These are phyloP conservation scores for Anoplopoma fimbria DNA, from an alignment of 2,113 vertebrate species.

Conservation along the genomic window DNA sequence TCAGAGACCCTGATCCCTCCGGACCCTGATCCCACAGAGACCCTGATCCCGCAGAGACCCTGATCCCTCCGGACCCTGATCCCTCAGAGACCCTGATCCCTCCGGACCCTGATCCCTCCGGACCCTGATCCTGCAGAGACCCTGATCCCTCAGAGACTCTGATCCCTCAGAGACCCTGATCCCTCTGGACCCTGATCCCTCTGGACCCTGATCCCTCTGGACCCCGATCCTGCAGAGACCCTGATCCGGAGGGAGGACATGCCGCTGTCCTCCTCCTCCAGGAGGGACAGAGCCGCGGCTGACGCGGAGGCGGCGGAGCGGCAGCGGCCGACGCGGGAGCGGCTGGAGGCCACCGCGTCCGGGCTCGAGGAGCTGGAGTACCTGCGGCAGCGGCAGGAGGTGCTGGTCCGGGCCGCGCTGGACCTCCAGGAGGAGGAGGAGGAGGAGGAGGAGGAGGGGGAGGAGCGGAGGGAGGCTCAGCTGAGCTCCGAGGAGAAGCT, in stretches of 20 bases:
- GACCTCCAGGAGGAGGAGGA: constrained; percentile 30
- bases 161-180: too few relatives aligned
- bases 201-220: too few relatives aligned
- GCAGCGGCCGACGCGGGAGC: constrained; percentile 76
- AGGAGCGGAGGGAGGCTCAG: constrained; percentile 59
- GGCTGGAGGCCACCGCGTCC: constrained; percentile 89
- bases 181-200: too few relatives aligned
- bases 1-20: too few relatives aligned
- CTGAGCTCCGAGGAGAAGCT: constrained; percentile 90
- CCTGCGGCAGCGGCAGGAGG: constrained; percentile 88
- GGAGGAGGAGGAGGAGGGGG: background rate
- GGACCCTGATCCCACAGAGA: too few relatives aligned
- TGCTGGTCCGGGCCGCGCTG: constrained; percentile 87
- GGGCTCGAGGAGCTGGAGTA: constrained; percentile 89
- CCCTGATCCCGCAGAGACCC: too few relatives aligned
- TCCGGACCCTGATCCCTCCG: background rate
- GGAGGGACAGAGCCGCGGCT: background rate
- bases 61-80: too few relatives aligned
- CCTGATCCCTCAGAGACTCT: too few relatives aligned
- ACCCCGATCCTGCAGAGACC: background rate
- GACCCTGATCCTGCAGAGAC: background rate
- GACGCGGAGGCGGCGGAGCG: constrained; percentile 60
- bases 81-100: too few relatives aligned
- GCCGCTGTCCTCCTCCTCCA: constrained; percentile 40
- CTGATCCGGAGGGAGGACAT: too few relatives aligned